Conservation (phyloP, 2,113 vertebrate species). For the Alaudala cheleensis region DNA sequence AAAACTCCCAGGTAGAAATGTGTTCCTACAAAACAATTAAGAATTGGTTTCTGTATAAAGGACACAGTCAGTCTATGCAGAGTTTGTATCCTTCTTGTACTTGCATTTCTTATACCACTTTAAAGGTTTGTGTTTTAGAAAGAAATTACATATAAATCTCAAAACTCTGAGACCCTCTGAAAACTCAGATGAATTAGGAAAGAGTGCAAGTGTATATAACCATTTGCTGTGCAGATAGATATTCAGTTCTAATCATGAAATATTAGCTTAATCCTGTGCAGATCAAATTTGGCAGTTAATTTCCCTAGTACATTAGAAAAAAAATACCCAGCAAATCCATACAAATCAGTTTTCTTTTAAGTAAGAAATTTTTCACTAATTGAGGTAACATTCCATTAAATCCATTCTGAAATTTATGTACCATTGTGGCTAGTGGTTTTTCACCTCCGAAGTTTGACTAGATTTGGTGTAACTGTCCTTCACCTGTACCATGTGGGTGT, state of each 20-base stretch:
- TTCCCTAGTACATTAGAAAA: neutral
- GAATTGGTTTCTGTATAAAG: neutral
- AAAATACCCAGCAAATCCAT: neutral
- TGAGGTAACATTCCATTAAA: neutral
- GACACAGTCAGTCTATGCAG: neutral
- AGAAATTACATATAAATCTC: neutral
- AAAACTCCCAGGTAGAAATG: neutral
- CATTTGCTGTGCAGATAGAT: neutral
- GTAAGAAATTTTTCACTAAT: neutral
- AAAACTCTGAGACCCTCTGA: neutral
- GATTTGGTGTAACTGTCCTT: neutral
- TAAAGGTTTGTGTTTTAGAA: neutral
- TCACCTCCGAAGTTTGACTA: neutral
- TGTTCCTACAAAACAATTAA: neutral
- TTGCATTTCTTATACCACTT: neutral
- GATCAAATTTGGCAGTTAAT: neutral
- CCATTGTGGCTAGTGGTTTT: neutral
- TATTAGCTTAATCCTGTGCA: neutral
- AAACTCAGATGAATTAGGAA: neutral
- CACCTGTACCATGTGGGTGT: neutral
- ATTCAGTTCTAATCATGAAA: neutral
- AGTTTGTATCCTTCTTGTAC: neutral
- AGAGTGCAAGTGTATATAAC: neutral
- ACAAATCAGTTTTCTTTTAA: neutral
- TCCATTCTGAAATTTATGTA: neutral